Evolutionary conservation across 2,113 vertebrate species (phyloP).

Genomic region (Nesospiza acunhae): DNA sequence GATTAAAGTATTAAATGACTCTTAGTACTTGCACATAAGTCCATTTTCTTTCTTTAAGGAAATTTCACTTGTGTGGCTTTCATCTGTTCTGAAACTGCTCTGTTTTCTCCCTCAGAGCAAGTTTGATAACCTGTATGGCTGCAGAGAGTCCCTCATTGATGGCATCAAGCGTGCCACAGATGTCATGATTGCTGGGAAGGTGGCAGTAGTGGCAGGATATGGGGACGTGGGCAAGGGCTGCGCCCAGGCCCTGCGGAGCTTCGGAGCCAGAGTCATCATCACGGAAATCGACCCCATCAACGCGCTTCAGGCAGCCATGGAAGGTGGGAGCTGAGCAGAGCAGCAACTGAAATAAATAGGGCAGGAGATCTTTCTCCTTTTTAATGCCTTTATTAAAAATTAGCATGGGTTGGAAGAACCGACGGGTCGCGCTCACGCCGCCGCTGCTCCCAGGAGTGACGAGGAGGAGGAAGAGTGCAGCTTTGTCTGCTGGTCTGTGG

Average conservation of each 20-base stretch:
- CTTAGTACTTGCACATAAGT: not conserved
- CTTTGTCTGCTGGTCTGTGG: too few relatives aligned
- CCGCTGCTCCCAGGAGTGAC: too few relatives aligned
- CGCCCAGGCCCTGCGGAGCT: slow-evolving; percentile 90
- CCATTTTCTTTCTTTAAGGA: not conserved
- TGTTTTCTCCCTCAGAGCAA: slow-evolving; percentile 84
- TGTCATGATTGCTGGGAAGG: slow-evolving; percentile 98
- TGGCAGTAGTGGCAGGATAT: slow-evolving; percentile 94
- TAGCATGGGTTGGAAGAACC: too few relatives aligned
- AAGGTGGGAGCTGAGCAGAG: slow-evolving; percentile 76
- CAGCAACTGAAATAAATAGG: not conserved
- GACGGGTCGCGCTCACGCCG: too few relatives aligned
- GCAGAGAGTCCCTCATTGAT: slow-evolving; percentile 96
- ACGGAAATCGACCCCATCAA: slow-evolving; percentile 98
- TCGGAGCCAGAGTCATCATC: slow-evolving; percentile 94
- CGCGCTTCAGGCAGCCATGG: slow-evolving; percentile 95
- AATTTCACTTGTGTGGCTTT: not conserved
- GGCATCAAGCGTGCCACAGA: slow-evolving; percentile 97
- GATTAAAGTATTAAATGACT: not conserved
- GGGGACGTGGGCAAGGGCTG: slow-evolving; percentile 97
- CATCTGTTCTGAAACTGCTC: not conserved
- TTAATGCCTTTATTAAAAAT: too few relatives aligned
- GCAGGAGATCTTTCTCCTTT: too few relatives aligned
- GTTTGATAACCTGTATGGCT: slow-evolving; percentile 98
- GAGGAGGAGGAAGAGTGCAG: too few relatives aligned